Evolutionary conservation across 2,113 vertebrate species (phyloP).

Genomic region (Pycnonotus jocosus): DNA sequence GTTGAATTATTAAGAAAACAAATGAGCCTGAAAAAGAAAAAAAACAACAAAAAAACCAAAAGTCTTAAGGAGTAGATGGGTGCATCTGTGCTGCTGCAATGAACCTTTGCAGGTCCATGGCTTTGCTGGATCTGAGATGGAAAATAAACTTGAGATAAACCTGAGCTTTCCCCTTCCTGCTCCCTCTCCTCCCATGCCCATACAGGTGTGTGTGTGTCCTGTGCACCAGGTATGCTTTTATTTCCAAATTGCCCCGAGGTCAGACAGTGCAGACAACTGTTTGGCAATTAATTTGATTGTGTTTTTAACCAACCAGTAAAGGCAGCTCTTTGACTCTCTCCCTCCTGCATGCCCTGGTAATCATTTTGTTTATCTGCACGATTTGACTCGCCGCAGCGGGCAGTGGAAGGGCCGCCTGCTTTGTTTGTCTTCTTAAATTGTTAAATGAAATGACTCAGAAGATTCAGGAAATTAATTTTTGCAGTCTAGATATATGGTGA

Average conservation of each 20-base stretch:
- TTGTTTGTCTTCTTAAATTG: constrained; percentile 38
- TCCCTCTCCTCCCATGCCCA: fast-evolving
- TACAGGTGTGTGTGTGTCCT: not conserved
- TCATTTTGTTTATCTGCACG: constrained; percentile 38
- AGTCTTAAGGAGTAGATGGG: not conserved
- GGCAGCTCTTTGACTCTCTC: not conserved
- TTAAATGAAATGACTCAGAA: constrained; percentile 53
- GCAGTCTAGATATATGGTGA: not conserved
- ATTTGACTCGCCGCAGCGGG: not conserved
- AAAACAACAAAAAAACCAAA: not conserved
- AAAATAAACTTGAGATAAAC: not conserved
- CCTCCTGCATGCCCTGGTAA: constrained; percentile 27
- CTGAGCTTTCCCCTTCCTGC: not conserved
- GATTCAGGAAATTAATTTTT: constrained; percentile 64
- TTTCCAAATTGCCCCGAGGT: not conserved
- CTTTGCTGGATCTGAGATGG: not conserved
- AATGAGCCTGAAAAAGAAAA: not conserved
- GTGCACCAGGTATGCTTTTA: not conserved
- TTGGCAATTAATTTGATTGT: not conserved
- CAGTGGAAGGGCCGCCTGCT: not conserved
- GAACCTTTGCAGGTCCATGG: not conserved
- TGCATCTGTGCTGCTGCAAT: not conserved
- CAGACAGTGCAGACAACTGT: not conserved
- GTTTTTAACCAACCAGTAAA: not conserved
- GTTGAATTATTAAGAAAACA: constrained; percentile 39